Conservation (phyloP, 2,888 invertebrate species). For the Tenthredo livida region DNA sequence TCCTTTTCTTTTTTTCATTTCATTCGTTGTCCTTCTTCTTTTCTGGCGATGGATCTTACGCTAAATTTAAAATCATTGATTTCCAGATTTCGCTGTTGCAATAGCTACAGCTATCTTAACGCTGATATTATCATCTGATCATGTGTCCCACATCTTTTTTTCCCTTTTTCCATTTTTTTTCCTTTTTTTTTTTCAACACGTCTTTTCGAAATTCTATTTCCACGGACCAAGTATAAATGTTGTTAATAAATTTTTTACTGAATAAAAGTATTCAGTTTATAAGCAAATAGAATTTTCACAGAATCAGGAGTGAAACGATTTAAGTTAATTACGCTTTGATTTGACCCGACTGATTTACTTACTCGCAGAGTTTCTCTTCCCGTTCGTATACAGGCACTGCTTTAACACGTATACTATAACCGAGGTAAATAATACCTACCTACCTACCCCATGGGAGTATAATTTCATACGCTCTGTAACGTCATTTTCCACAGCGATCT, state of each 20-base stretch:
- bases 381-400: background rate
- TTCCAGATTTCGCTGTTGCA: too few relatives aligned
- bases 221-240: too few relatives aligned
- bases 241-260: background rate
- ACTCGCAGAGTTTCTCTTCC: conserved; percentile 22
- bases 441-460: conserved; percentile 18
- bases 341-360: conserved; percentile 33
- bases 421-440: conserved; percentile 22
- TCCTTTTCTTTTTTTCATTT: background rate
- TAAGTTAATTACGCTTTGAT: conserved; percentile 37
- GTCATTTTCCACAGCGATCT: background rate
- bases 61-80: too few relatives aligned
- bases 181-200: background rate
- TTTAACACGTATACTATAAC: conserved; percentile 15
- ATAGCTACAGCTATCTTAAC: too few relatives aligned
- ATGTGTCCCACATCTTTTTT: background rate
- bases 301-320: background rate
- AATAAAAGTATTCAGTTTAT: background rate
- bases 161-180: background rate
- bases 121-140: background rate
- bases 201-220: background rate
- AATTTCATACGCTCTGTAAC: conserved; percentile 23
- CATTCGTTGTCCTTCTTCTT: too few relatives aligned
- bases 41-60: too few relatives aligned
- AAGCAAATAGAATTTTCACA: conserved; percentile 28